These are phyloP conservation scores for Lagocephalus sceleratus DNA, from an alignment of 2,797 vertebrate genomes.

Conservation along the genomic window DNA sequence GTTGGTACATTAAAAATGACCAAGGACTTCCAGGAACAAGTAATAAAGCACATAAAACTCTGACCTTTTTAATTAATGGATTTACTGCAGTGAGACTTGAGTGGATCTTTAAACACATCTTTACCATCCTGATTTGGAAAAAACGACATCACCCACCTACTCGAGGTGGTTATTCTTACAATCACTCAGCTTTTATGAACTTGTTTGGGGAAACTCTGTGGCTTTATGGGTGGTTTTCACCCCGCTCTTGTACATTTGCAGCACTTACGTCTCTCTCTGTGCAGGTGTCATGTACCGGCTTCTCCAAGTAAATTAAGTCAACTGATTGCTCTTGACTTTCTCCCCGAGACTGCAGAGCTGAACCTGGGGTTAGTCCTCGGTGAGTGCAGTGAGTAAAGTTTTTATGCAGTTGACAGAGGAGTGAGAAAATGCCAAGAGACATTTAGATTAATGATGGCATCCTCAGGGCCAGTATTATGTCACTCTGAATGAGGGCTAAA, in stretches of 20 bases:
- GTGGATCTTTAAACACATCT: conserved; percentile 37
- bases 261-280: conserved; percentile 58
- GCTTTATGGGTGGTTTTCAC: conserved; percentile 50
- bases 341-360: conserved; percentile 53
- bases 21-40: conserved; percentile 2
- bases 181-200: conserved; percentile 60
- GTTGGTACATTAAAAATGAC: conserved; percentile 3
- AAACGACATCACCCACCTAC: conserved; percentile 50
- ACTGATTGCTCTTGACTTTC: conserved; percentile 70
- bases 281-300: conserved; percentile 73
- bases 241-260: conserved; percentile 39
- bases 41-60: not conserved
- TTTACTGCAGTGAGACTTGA: conserved; percentile 15
- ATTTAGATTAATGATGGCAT: conserved; percentile 69
- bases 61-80: conserved; percentile 19
- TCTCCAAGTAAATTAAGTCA: conserved; percentile 72
- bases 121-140: conserved; percentile 45
- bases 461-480: conserved; percentile 66
- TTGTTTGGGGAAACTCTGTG: conserved; percentile 47
- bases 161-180: conserved; percentile 54
- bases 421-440: conserved; percentile 64
- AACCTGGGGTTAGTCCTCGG: conserved; percentile 55
- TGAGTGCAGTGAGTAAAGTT: conserved; percentile 56
- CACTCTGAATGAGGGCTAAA: conserved; percentile 64
- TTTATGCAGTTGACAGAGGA: conserved; percentile 68